Evolutionary conservation across 2,888 invertebrate genomes (phyloP), one percentile per base, ranked within the genome.

Genomic region (Perizoma flavofasciatum): DNA sequence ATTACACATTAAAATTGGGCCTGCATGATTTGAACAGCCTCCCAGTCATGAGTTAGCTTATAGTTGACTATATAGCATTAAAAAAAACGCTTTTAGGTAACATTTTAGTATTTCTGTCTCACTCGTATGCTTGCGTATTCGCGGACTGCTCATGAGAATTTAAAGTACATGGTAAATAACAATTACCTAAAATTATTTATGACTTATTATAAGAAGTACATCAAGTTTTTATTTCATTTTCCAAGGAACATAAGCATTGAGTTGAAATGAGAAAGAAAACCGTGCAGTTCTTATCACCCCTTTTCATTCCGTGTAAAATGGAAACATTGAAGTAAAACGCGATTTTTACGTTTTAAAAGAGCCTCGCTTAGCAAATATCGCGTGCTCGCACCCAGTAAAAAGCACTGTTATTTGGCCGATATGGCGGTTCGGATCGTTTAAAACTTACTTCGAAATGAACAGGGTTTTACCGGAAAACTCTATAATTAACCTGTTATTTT

Each of bases 401-500:
- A 70, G 51, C 68, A 59, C 66, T 56, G 61, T 72, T 73, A 74
- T 71, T 74, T 74, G 53, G 59, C 59, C 61, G 48, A 64, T 63
- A 70, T 61, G 56, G 61, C 60, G 45, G 60, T 51, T 56, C 46
- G 43, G 49, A 69, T 71, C 75, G 73, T 71, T 82, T 77, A 68
- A 77, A 79, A 77, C 72, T 77, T 76, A 62, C 75, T 73, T 62
- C 67, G 67, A 71, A 76, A 79, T 76, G 75, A 75, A 73, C 68
- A 75, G 52, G 61, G 70, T 65, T 67, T 67, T 69, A 63, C 63
- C 64, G 66, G 60, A 61, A 61, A 57, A 56, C 67, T 67, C 67
- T 72, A 69, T 80, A 80, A 82, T 81, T 81, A 78, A 74, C 69
- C 69, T 63, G 71, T 75, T 73, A 72, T 73, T 74, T 63, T 52